Evolutionary conservation across 2,888 invertebrate species (phyloP).

Genomic region (Aporophyla lueneburgensis): DNA sequence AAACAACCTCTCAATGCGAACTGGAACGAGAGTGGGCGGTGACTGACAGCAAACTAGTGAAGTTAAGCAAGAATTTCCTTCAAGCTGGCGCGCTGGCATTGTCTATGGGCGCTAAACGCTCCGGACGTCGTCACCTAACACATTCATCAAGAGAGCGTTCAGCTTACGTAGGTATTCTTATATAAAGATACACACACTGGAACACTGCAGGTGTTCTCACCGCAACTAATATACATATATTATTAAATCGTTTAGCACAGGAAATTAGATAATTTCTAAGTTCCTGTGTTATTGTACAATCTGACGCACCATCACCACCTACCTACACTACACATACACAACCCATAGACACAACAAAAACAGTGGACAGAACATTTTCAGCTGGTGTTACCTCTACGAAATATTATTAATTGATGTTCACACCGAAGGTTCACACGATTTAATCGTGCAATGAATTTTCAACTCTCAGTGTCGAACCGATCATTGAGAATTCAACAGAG

Average conservation of each 20-base stretch:
- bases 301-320: too few species aligned
- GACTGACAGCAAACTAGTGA: conserved; percentile 61
- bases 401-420: too few species aligned
- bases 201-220: neutral
- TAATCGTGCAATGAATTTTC: too few species aligned
- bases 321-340: neutral
- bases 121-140: conserved; percentile 28
- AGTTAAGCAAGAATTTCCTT: conserved; percentile 66
- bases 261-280: neutral
- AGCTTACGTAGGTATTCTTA: conserved; percentile 4
- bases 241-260: neutral
- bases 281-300: neutral
- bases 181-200: conserved; percentile 12
- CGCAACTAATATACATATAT: neutral
- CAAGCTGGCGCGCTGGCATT: conserved; percentile 42
- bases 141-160: conserved; percentile 44
- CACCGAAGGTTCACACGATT: too few species aligned
- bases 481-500: too few species aligned
- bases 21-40: conserved; percentile 68
- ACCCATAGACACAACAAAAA: neutral
- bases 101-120: conserved; percentile 46
- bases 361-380: neutral
- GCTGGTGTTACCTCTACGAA: neutral
- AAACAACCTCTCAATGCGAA: conserved; percentile 70
- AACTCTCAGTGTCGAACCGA: too few species aligned